Evolutionary conservation across 2,888 invertebrate species (phyloP), one percentile per base, ranked within the genome.

Genomic region (Lysandra bellargus): DNA sequence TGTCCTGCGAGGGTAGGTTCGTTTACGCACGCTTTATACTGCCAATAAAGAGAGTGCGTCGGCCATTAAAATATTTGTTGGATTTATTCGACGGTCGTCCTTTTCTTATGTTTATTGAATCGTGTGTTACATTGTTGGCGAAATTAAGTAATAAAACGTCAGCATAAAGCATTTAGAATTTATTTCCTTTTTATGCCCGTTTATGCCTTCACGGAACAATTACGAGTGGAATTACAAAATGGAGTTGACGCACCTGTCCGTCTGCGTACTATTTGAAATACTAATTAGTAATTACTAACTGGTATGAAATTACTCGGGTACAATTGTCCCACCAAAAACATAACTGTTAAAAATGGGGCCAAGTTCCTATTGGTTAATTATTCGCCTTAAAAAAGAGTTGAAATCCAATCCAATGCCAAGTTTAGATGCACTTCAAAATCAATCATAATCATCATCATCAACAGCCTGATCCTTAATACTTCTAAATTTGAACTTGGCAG

Each of bases 51-150:
- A 91, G 87, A 88, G 91, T 91, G 90, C 89, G 89, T 89, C 84
- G 86, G 87, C 88, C 89, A 92, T 92, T 93, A 94, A 93, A 93
- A 90, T 92, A 92, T 93, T 93, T 92, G 89, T 90, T 90, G 90
- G 90, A 91, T 92, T 93, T 94, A 93, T 94, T 92, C 90, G 92
- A 91, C 89, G 87, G 82, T 88, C 89, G 89, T 89, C 88, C 90
- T 91, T 87, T 89, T 90, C 89, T 91, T 88, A 89, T 90, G 87
- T 92, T 92, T 91, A 92, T 92, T 90, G 90, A 86, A 80, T 80
- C 81, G 83, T 84, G 85, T 85, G 82, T 85, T 86, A 93, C 93
- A 91, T 86, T 92, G 93, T 94, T 91, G 92, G 89, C 81, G 82
- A 89, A 91, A 91, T 90, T 89, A 90, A 90, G 76, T 57, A 76